These are phyloP conservation scores for Candoia aspera DNA, from an alignment of 2,113 vertebrate genomes.

Conservation along the genomic window DNA sequence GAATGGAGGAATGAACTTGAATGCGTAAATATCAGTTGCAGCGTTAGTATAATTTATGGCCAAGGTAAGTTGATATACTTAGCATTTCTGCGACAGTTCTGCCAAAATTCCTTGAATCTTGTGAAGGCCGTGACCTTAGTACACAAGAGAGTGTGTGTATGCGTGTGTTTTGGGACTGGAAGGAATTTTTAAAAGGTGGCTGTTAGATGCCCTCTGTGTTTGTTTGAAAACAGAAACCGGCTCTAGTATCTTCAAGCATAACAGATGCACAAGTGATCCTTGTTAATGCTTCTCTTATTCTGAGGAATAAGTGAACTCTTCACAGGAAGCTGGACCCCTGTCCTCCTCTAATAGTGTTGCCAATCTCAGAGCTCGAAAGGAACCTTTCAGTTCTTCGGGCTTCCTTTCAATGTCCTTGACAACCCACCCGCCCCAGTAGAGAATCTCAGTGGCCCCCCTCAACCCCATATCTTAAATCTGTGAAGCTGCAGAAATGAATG, in stretches of 20 bases:
- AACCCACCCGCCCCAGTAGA: neutral
- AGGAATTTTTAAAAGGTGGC: neutral
- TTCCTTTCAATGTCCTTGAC: constrained; percentile 63
- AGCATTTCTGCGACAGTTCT: neutral
- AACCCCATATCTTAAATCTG: too few relatives aligned
- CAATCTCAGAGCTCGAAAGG: constrained; percentile 26
- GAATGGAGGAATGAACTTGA: neutral
- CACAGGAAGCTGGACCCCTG: constrained; percentile 2
- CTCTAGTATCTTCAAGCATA: neutral
- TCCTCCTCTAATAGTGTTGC: neutral
- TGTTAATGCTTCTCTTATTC: neutral
- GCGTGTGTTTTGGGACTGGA: neutral
- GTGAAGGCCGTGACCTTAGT: neutral
- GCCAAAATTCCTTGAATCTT: neutral
- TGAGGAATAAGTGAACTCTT: neutral
- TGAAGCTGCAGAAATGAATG: constrained; percentile 4
- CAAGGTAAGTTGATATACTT: neutral
- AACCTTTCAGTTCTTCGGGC: constrained; percentile 24
- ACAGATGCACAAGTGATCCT: neutral
- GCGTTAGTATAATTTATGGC: neutral
- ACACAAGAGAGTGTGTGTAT: neutral
- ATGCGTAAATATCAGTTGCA: neutral
- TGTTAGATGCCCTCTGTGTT: neutral
- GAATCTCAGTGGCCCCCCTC: constrained; percentile 25
- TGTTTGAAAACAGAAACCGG: neutral